phyloP scores from a whole-genome alignment of 2,113 vertebrate species.

The Ranitomeya variabilis region DNA sequence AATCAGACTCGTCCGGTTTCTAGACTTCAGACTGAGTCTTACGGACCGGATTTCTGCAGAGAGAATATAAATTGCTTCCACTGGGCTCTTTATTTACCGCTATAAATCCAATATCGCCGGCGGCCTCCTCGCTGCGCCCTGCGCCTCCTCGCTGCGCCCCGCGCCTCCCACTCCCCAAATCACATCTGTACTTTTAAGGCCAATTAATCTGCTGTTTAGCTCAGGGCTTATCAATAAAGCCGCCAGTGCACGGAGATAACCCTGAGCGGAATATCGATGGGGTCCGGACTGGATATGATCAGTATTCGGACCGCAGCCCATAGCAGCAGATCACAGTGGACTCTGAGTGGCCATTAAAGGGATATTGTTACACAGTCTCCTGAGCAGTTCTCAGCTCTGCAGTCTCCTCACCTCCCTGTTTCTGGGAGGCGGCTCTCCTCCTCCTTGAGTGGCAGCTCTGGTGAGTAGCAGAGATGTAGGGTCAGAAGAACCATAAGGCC shows the following conservation, averaged over 20 bases:
- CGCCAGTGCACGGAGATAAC: neutral
- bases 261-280: neutral
- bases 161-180: neutral
- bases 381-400: too few species aligned
- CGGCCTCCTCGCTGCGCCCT: neutral
- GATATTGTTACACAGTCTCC: too few species aligned
- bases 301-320: neutral
- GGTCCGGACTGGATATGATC: neutral
- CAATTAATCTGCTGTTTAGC: constrained; percentile 13
- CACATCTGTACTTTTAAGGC: neutral
- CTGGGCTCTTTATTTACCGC: constrained; percentile 13
- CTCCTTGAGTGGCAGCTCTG: too few species aligned
- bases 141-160: too few species aligned
- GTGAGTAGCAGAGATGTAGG: too few species aligned
- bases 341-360: too few species aligned
- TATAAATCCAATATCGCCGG: constrained; percentile 15
- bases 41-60: neutral
- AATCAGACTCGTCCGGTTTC: too few species aligned
- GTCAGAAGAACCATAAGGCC: too few species aligned
- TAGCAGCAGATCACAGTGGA: neutral
- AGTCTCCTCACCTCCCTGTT: too few species aligned
- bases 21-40: neutral
- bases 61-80: neutral
- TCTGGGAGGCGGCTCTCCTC: too few species aligned
- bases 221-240: neutral